These are phyloP conservation scores for Propithecus coquereli DNA, from an alignment of 2,113 vertebrate genomes.

Conservation along the genomic window DNA sequence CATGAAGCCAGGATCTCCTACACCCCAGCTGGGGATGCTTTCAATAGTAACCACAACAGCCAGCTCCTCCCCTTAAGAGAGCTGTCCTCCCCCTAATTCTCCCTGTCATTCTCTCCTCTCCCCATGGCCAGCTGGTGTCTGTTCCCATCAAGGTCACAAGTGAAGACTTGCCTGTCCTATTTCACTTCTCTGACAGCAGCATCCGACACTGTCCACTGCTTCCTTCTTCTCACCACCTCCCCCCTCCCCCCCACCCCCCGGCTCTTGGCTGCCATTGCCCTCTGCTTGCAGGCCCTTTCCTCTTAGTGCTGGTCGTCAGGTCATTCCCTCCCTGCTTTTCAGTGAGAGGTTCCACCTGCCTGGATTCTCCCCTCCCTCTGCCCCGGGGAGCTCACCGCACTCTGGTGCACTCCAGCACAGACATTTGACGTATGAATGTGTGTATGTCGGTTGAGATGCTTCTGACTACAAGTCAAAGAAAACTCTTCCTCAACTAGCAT, in stretches of 20 bases:
- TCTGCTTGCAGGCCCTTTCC: background rate
- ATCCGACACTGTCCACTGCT: accelerated
- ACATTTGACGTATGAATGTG: too few species aligned
- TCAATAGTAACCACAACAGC: background rate
- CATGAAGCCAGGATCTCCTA: background rate
- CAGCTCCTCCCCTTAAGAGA: background rate
- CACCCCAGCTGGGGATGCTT: background rate
- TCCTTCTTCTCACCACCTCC: background rate
- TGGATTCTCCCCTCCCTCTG: background rate
- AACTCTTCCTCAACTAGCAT: background rate
- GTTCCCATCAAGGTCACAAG: background rate
- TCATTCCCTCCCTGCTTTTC: background rate
- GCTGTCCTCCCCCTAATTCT: background rate
- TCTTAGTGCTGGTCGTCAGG: background rate
- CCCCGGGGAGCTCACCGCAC: background rate
- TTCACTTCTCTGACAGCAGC: background rate
- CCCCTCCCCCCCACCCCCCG: background rate
- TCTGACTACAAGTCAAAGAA: background rate
- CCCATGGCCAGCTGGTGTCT: background rate
- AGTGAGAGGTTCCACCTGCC: background rate
- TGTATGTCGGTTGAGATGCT: background rate
- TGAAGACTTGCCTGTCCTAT: background rate
- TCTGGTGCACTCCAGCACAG: background rate
- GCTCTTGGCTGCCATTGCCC: background rate
- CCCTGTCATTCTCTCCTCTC: background rate